Evolutionary conservation across 1,140 invertebrate genomes (phyloP).

Genomic region (Scaptomyza graminum): DNA sequence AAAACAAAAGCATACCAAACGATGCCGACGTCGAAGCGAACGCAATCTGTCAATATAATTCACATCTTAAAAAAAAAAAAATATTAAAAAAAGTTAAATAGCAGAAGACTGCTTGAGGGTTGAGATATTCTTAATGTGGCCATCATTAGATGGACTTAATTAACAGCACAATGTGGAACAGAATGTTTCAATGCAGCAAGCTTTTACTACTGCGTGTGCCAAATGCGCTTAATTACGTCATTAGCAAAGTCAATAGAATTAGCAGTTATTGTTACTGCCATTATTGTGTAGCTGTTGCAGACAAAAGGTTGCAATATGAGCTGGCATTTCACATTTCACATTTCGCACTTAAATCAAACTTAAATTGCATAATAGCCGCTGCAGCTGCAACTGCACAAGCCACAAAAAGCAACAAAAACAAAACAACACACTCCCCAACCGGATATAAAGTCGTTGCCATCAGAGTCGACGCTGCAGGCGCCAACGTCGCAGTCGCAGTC

Average conservation of each 20-base stretch:
- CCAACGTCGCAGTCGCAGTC: conserved; percentile 1
- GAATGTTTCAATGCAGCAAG: conserved; percentile 43
- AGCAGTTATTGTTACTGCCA: conserved; percentile 54
- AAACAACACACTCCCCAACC: conserved; percentile 6
- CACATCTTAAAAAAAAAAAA: conserved; percentile 13
- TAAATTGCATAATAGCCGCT: conserved; percentile 69
- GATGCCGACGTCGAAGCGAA: not conserved
- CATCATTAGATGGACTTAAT: conserved; percentile 76
- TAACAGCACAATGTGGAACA: conserved; percentile 61
- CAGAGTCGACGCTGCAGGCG: conserved; percentile 50
- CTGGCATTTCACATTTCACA: conserved; percentile 62
- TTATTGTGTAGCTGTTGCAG: conserved; percentile 13
- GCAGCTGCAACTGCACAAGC: conserved; percentile 41
- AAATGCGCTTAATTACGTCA: conserved; percentile 81
- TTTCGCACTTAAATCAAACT: conserved; percentile 78
- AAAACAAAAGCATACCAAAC: conserved; percentile 10
- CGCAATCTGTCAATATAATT: conserved; percentile 79
- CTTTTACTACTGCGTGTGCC: conserved; percentile 62
- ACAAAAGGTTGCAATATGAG: conserved; percentile 39
- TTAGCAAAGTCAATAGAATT: conserved; percentile 81
- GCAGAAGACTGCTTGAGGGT: conserved; percentile 36
- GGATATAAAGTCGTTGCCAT: conserved; percentile 71
- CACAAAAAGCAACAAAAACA: conserved; percentile 10
- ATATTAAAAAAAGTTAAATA: not conserved
- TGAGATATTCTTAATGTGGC: conserved; percentile 53